Evolutionary conservation across 2,888 invertebrate genomes (phyloP), one percentile per base, ranked within the genome.

Genomic region (Andrena haemorrhoa): DNA sequence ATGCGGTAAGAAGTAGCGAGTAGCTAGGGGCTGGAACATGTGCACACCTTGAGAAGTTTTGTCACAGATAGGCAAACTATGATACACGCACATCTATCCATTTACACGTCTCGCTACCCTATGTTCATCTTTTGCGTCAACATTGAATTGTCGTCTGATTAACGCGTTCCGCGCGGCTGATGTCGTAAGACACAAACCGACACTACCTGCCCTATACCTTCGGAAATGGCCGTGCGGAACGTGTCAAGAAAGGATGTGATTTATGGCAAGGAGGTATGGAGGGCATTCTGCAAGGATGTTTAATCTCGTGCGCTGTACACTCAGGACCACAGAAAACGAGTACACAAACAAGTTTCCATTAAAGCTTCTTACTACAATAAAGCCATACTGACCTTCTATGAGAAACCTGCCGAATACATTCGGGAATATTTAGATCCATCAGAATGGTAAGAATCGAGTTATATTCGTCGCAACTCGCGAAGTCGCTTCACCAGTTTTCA

Each of bases 61-160:
- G 12, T 74, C 51, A 53, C 20, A 29, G 69, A 74, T 65, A 79
- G 74, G 65, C 70, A 81, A 81, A 81, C 73, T 20, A 51, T 56
- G 26, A 41, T 35, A 61, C 5, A 23, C 41, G n/a, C n/a, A 31
- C 6, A 10, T 23, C 58, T 31, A 29, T 29, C 41, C n/a, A 10
- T 31, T 69, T 33, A 12, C 4, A 1, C 51, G 26, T 56, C 10
- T 41, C n/a, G 31, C 49, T 26, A 31, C 26, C 49, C 47, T 60
- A 41, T n/a, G 20, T 47, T 31, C 8, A 23, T 31, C 26, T 51
- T 47, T 31, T 33, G 75, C 63, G 53, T 29, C 20, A n/a, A 33
- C 33, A 41, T 26, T 51, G 4, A 41, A 41, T 41, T 41, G 29
- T 31, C 26, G n/a, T n/a, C 49, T 64, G 16, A 41, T 31, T 16